Evolutionary conservation across 2,113 vertebrate species (phyloP), one percentile per base, ranked within the genome.

Genomic region (Callorhinus ursinus): DNA sequence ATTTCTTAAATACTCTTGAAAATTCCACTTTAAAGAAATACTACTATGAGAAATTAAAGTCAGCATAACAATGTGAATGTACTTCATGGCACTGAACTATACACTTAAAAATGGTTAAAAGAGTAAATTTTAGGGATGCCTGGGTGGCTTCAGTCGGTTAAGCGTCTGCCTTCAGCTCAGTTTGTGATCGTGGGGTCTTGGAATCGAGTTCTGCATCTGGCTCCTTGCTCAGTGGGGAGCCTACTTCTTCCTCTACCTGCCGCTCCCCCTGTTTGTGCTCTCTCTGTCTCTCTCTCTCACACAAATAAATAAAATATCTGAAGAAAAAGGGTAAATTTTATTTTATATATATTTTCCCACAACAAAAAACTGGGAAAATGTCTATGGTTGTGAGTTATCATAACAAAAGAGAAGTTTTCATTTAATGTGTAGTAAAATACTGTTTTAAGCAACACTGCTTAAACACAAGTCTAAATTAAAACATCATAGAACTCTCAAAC

Each of bases 11-110:
- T n/a, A 88, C 15, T 80, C 77, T n/a, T 55, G 51, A 88, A 92
- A 72, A 83, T 95, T 93, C 6, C 63, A 77, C 36, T 89, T 90
- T 96, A 93, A 96, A 96, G 39, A 84, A 61, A 72, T 67, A 67
- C 4, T 84, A 15, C 24, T 81, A 15, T 65, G 85, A 74, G 69
- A 94, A 89, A 84, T 53, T 74, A 88, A 93, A 95, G 11, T 83
- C 46, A 76, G 85, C 55, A 90, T 59, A 72, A 31, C 36, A 79
- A 10, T 79, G 28, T 79, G 55, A 76, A n/a, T 83, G 6, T 84
- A 67, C 82, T 88, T 90, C 31, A 81, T 84, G 77, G 33, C 69
- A 87, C 53, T 95, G 46, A 94, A 79, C n/a, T 76, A 69, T 76
- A 51, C 33, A 67, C 42, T 74, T 87, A 65, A 93, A 96, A 89